Evolutionary conservation across 64 coral and sea anemone genomes (phyloP).

Genomic region (Astreopora myriophthalma): DNA sequence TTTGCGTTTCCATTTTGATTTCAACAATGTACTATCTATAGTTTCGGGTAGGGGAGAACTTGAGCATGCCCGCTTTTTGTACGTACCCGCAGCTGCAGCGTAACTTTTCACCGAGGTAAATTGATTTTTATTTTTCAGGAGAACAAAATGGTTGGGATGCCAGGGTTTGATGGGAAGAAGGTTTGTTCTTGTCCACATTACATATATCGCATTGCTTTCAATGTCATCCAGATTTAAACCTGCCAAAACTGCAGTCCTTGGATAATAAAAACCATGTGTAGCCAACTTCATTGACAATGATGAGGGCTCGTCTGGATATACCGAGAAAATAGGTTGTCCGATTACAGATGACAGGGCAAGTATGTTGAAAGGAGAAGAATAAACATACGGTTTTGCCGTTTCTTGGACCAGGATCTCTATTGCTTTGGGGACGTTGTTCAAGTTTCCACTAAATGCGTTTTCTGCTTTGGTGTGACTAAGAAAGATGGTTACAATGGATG

Average conservation of each 20-base stretch:
- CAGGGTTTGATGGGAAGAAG: background rate
- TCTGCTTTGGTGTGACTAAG: slow-evolving; percentile 23
- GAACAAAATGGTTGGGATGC: slow-evolving; percentile 10
- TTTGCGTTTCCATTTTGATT: no score
- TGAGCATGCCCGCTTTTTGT: background rate
- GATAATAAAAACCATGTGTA: slow-evolving; percentile 47
- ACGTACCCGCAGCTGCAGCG: background rate
- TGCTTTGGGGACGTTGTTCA: background rate
- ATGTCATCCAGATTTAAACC: background rate
- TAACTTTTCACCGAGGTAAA: background rate
- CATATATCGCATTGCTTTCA: background rate
- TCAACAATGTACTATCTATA: no score
- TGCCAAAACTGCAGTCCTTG: background rate
- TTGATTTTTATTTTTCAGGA: background rate
- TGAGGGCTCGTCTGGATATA: slow-evolving; percentile 41
- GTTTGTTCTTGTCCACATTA: slow-evolving; percentile 43
- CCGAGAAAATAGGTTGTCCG: slow-evolving; percentile 33
- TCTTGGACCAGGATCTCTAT: background rate
- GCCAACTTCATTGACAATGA: slow-evolving; percentile 18
- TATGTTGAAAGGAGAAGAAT: slow-evolving; percentile 16
- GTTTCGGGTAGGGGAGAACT: background rate
- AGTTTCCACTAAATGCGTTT: slow-evolving; percentile 22
- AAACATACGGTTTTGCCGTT: slow-evolving; percentile 21
- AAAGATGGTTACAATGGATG: slow-evolving; percentile 8
- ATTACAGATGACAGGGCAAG: slow-evolving; percentile 73